Evolutionary conservation across 2,888 invertebrate genomes (phyloP).

Genomic region (Anticlea derivata): DNA sequence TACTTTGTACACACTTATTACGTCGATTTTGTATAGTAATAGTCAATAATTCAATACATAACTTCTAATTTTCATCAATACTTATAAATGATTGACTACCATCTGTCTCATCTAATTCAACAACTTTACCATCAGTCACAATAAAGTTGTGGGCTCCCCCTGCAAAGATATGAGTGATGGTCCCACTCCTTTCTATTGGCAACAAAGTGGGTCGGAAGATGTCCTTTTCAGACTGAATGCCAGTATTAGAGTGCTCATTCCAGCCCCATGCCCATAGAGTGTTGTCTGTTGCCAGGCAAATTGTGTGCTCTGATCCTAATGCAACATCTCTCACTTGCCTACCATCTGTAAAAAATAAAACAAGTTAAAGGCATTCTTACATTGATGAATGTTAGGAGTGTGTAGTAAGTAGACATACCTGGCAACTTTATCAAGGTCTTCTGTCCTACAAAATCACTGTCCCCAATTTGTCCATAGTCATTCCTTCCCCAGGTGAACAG

Average conservation of each 20-base stretch:
- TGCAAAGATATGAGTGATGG: conserved; percentile 62
- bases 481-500: conserved; percentile 92
- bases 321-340: conserved; percentile 82
- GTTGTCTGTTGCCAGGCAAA: conserved; percentile 86
- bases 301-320: conserved; percentile 91
- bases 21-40: not conserved
- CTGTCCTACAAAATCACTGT: conserved; percentile 53
- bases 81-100: conserved; percentile 21
- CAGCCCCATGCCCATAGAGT: conserved; percentile 92
- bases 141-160: conserved; percentile 78
- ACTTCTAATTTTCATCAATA: conserved; percentile 23
- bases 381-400: no score
- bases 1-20: no score
- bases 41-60: not conserved
- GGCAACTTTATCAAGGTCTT: conserved; percentile 60
- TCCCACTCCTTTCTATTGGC: conserved; percentile 45
- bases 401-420: conserved; percentile 52
- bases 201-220: conserved; percentile 62
- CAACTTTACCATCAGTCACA: conserved; percentile 44
- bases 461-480: conserved; percentile 90
- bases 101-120: conserved; percentile 7
- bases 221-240: conserved; percentile 70
- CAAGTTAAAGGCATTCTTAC: not conserved
- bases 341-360: conserved; percentile 59
- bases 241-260: conserved; percentile 96